Evolutionary conservation across 1,140 invertebrate genomes (phyloP).

Genomic region (Drosophila aff.): DNA sequence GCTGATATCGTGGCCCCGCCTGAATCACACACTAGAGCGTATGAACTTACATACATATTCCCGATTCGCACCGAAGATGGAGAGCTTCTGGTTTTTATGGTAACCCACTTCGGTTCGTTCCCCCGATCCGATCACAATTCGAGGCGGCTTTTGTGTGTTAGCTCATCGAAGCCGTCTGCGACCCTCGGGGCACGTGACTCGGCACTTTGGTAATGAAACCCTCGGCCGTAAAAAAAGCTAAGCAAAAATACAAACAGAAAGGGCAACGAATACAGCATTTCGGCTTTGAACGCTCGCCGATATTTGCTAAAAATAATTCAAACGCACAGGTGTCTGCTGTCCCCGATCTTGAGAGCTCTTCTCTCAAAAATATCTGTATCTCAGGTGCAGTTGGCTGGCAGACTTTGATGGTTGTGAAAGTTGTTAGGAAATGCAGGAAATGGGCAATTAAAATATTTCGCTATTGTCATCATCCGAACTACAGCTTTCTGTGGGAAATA

Average conservation of each 20-base stretch:
- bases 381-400: background rate
- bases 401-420: conserved; percentile 29
- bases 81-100: conserved; percentile 48
- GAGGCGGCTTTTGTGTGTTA: conserved; percentile 45
- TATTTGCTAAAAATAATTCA: conserved; percentile 63
- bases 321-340: conserved; percentile 28
- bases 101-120: conserved; percentile 49
- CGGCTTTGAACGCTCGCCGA: conserved; percentile 55
- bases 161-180: conserved; percentile 53
- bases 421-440: conserved; percentile 4
- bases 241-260: conserved; percentile 6
- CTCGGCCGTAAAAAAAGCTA: conserved; percentile 8
- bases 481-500: background rate
- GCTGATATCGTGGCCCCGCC: conserved; percentile 35
- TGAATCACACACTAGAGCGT: background rate
- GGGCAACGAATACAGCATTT: conserved; percentile 14
- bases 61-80: background rate
- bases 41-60: background rate
- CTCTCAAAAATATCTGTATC: background rate
- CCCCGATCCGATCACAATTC: conserved; percentile 25
- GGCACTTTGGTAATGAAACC: conserved; percentile 58
- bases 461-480: background rate
- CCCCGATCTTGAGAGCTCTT: conserved; percentile 4
- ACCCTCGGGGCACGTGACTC: conserved; percentile 70
- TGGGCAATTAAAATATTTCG: background rate